phyloP scores from a whole-genome alignment of 1,140 invertebrate species.

The Leptopilina boulardi region DNA sequence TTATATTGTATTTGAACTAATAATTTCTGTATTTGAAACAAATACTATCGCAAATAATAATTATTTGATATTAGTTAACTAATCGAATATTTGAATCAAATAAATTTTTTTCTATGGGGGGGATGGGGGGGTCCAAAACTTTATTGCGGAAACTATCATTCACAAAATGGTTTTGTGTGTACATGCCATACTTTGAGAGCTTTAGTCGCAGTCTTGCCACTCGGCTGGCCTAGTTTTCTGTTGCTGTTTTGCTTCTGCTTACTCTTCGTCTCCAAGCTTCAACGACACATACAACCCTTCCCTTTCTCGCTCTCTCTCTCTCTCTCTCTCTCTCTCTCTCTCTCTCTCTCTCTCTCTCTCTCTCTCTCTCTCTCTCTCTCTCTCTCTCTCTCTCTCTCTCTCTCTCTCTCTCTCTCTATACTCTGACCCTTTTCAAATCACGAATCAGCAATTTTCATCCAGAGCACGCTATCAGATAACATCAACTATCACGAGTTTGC shows the following conservation, averaged over 20 bases:
- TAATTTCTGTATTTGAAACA: too few relatives aligned
- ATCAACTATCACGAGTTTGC: slow-evolving; percentile 19
- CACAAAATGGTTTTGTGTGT: not conserved
- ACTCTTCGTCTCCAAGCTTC: not conserved
- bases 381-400: too few relatives aligned
- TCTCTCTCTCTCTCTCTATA: not conserved
- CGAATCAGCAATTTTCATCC: slow-evolving; percentile 27
- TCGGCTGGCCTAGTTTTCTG: not conserved
- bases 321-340: too few relatives aligned
- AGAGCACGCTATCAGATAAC: slow-evolving; percentile 15
- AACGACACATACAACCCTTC: not conserved
- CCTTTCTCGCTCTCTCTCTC: too few relatives aligned
- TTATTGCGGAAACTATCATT: not conserved
- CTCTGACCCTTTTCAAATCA: slow-evolving; percentile 5
- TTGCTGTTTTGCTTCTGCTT: slow-evolving; percentile 8
- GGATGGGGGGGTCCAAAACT: not conserved
- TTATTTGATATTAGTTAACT: too few relatives aligned
- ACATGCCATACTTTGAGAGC: not conserved
- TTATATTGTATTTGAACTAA: too few relatives aligned
- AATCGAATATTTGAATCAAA: too few relatives aligned
- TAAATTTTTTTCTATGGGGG: too few relatives aligned
- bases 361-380: too few relatives aligned
- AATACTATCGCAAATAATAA: too few relatives aligned
- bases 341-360: too few relatives aligned
- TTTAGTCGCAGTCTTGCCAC: not conserved